phyloP scores from a whole-genome alignment of 2,888 invertebrate species.

The Limulus polyphemus region DNA sequence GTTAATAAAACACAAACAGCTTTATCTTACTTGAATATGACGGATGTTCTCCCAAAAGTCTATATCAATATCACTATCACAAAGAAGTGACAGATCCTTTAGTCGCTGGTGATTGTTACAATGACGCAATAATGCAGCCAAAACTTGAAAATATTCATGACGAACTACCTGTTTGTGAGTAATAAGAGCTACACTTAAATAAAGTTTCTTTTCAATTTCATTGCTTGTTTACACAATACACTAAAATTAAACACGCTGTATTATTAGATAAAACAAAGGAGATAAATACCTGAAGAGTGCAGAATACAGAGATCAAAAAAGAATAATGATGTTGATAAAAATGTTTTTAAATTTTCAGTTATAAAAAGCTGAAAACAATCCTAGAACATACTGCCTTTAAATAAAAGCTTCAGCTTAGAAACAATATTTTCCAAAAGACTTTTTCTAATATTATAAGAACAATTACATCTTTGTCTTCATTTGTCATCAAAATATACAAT shows the following conservation, averaged over 20 bases:
- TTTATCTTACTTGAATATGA: constrained; percentile 45
- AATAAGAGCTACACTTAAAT: too few species aligned
- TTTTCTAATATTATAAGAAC: too few species aligned
- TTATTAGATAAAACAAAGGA: not conserved
- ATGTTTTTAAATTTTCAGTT: not conserved
- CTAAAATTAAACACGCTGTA: not conserved
- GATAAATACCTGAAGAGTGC: not conserved
- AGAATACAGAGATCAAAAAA: not conserved
- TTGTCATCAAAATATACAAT: too few species aligned
- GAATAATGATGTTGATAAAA: not conserved
- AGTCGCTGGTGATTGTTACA: constrained; percentile 25
- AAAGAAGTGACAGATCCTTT: constrained; percentile 42
- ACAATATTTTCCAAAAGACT: too few species aligned
- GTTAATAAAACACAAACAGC: not conserved
- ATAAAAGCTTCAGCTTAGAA: too few species aligned
- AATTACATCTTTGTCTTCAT: too few species aligned
- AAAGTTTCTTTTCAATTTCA: not conserved
- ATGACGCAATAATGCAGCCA: constrained; percentile 52
- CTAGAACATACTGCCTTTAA: not conserved
- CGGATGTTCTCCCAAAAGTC: constrained; percentile 91
- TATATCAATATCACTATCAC: constrained; percentile 59
- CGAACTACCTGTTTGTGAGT: constrained; percentile 34
- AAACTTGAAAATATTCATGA: constrained; percentile 62
- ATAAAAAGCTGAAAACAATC: not conserved
- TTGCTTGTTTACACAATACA: too few species aligned